Base-by-base conservation (phyloP, 2,797 vertebrate species). In the Spatula clypeata region DNA sequence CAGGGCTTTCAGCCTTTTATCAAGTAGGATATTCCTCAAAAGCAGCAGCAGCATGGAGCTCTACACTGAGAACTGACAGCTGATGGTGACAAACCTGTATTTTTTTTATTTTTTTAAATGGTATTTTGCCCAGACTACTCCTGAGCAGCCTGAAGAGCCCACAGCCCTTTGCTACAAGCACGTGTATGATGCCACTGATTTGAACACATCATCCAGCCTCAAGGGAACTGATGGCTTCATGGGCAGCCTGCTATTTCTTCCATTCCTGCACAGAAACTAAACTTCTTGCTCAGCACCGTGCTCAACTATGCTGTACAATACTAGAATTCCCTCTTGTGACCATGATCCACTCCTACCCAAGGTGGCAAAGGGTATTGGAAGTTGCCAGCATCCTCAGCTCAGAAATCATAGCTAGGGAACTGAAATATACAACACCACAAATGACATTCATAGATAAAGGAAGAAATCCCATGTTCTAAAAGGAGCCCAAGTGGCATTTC, bases 261-360 rank as follows among this genome's bases (percentile, higher is more conserved):
- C n/a, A 38, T 40, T 91, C 6, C 55, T 74, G 75, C 17, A 23
- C 49, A 94, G 34, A 88, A 91, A 91, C 49, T 34, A 74, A 67
- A 85, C 8, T 76, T 71, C 71, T 77, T 24, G 13, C 20, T 73
- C 36, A 94, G 71, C 7, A 51, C n/a, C 36, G 49, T 57, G 9
- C 10, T 89, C 47, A 1, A 1, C 17, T 73, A 23, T 81, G 40
- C 40, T 76, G 45, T 58, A 64, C 81, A 88, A 69, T 2, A 79
- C 34, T 16, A 62, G 29, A 93, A 60, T 36, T 61, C 57, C 31
- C 47, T 23, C 24, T 74, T 1, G 0, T 53, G 71, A 81, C 12
- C 54, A 8, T 45, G 54, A 90, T 16, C 29, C 58, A 51, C 10
- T 7, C 8, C 81, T 26, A 79, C 24, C 26, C 42, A 75, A 1